Conservation (phyloP, 1,140 invertebrate genomes). For the Heterodera schachtii region DNA sequence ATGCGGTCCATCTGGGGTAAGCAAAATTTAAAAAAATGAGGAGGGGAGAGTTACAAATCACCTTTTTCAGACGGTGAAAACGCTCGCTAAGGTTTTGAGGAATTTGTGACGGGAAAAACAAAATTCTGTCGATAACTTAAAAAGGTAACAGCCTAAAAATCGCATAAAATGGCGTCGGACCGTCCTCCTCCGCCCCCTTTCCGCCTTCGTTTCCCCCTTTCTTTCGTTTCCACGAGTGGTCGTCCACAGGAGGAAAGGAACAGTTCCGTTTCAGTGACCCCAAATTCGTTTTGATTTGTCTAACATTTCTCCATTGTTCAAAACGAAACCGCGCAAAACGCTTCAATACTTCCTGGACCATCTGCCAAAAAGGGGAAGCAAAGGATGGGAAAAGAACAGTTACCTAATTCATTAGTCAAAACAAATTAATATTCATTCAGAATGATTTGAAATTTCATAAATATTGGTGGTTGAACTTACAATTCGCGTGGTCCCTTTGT, state of each 20-base stretch:
- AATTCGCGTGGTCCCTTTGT: neutral
- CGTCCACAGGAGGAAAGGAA: neutral
- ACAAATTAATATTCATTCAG: too few species aligned
- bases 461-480: too few species aligned
- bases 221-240: neutral
- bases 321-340: neutral
- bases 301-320: neutral
- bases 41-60: neutral
- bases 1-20: neutral
- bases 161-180: neutral
- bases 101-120: neutral
- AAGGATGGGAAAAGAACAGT: too few species aligned
- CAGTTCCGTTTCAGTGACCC: neutral
- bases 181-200: neutral
- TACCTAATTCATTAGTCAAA: too few species aligned
- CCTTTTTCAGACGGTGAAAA: neutral
- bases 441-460: too few species aligned
- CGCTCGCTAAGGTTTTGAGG: neutral
- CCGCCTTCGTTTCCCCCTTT: too few species aligned
- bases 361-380: neutral
- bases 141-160: neutral
- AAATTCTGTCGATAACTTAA: neutral
- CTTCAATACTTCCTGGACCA: neutral
- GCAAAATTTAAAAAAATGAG: neutral
- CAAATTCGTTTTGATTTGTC: neutral